A percentile compares a stretch with the other conserved stretches of the same genome.
Evolutionary conservation across 2,888 invertebrate species (phyloP).

Genomic region (Laspeyria flexula): DNA sequence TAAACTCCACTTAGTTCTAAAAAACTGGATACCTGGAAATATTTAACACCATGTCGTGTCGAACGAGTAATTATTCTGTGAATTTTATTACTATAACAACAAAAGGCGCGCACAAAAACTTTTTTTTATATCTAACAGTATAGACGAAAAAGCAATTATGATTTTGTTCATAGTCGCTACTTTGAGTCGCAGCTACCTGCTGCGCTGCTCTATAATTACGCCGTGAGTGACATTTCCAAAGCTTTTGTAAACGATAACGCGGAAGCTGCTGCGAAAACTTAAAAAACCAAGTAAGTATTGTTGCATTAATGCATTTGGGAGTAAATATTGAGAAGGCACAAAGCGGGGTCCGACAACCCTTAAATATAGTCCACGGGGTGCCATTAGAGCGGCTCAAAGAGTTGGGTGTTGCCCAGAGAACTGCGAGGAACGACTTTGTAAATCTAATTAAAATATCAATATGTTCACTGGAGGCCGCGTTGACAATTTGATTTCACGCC

Average conservation of each 20-base stretch:
- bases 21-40: conserved; percentile 14
- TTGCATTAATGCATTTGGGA: conserved; percentile 84
- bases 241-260: conserved; percentile 85
- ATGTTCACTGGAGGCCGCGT: conserved; percentile 79
- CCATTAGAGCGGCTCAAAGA: conserved; percentile 84
- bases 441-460: conserved; percentile 87
- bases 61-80: conserved; percentile 45
- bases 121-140: conserved; percentile 64
- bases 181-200: conserved; percentile 75
- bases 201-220: conserved; percentile 82
- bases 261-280: conserved; percentile 83
- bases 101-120: conserved; percentile 62
- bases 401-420: conserved; percentile 78
- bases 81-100: conserved; percentile 57
- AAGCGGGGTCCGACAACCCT: conserved; percentile 81
- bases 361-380: conserved; percentile 82
- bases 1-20: background rate
- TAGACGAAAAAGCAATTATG: conserved; percentile 75
- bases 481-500: conserved; percentile 84
- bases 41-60: conserved; percentile 32
- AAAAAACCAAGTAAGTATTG: conserved; percentile 84
- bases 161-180: conserved; percentile 66
- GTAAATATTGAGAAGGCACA: conserved; percentile 84
- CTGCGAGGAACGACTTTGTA: conserved; percentile 78
- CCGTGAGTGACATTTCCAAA: conserved; percentile 79